Conservation (phyloP, 1,140 invertebrate genomes). For the Leptonema lineaticorne region DNA sequence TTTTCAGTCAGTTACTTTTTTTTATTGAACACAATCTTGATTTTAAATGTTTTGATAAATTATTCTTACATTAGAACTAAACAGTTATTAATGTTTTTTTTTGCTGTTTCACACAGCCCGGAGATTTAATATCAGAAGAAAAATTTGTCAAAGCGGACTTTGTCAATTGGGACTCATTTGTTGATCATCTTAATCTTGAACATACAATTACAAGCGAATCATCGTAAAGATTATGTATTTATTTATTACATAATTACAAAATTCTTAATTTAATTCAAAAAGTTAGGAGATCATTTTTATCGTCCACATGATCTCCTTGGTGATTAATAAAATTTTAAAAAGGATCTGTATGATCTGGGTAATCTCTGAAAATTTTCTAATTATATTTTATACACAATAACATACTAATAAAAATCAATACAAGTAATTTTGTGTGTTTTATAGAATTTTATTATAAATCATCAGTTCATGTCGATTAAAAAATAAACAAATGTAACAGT, state of each 20-base stretch:
- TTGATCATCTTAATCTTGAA: conserved; percentile 28
- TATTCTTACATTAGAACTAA: conserved; percentile 22
- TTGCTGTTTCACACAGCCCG: background rate
- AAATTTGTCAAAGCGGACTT: conserved; percentile 12
- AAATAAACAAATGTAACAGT: conserved; percentile 37
- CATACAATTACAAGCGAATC: conserved; percentile 28
- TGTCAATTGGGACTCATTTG: conserved; percentile 35
- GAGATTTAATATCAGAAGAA: too few relatives aligned
- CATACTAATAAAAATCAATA: background rate
- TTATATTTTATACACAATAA: background rate
- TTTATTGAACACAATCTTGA: too few relatives aligned
- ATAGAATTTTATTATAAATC: conserved; percentile 28
- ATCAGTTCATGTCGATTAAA: conserved; percentile 40
- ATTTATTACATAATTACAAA: too few relatives aligned
- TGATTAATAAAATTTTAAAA: too few relatives aligned
- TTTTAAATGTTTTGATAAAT: background rate
- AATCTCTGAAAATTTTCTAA: background rate
- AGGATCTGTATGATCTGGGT: too few relatives aligned
- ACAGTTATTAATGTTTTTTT: background rate
- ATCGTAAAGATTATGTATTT: background rate
- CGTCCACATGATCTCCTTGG: too few relatives aligned
- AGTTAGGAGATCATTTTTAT: background rate
- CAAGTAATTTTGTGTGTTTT: background rate
- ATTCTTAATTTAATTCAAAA: background rate
- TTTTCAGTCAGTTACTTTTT: conserved; percentile 19